These are phyloP conservation scores for Tipula lateralis DNA, from an alignment of 2,888 invertebrate species.

Conservation along the genomic window DNA sequence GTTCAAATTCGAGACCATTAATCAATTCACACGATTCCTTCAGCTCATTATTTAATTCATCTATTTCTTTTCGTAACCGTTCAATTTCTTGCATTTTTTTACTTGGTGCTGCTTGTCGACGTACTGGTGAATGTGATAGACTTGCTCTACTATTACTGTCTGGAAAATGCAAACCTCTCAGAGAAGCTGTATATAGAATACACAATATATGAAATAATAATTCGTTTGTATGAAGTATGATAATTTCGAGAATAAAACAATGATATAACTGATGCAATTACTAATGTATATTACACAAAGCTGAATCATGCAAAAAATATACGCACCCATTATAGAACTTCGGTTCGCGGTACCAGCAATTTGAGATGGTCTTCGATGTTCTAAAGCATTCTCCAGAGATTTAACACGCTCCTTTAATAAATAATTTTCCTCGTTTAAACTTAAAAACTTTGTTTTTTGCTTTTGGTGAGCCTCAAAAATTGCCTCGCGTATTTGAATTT, in stretches of 20 bases:
- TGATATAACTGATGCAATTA: neutral
- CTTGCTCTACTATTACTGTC: neutral
- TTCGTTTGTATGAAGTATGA: no score
- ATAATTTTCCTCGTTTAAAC: neutral
- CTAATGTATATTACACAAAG: neutral
- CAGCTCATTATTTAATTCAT: neutral
- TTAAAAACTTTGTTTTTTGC: neutral
- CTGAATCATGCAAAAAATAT: neutral
- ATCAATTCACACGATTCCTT: neutral
- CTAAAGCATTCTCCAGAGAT: neutral
- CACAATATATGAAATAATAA: neutral
- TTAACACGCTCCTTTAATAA: neutral
- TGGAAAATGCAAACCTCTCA: neutral
- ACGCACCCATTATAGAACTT: neutral
- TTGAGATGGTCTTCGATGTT: neutral
- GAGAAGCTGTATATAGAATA: neutral
- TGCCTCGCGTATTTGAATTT: neutral
- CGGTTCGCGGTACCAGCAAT: neutral
- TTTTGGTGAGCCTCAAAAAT: constrained; percentile 2
- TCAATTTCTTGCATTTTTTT: neutral
- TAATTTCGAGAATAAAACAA: neutral
- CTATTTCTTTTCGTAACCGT: neutral
- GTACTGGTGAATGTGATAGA: neutral
- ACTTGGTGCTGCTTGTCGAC: neutral
- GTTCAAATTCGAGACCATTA: neutral